Percentiles rank a stretch among this genome's conserved stretches.
These are phyloP conservation scores for Lathronympha strigana DNA, from an alignment of 2,888 invertebrate species.

Conservation along the genomic window DNA sequence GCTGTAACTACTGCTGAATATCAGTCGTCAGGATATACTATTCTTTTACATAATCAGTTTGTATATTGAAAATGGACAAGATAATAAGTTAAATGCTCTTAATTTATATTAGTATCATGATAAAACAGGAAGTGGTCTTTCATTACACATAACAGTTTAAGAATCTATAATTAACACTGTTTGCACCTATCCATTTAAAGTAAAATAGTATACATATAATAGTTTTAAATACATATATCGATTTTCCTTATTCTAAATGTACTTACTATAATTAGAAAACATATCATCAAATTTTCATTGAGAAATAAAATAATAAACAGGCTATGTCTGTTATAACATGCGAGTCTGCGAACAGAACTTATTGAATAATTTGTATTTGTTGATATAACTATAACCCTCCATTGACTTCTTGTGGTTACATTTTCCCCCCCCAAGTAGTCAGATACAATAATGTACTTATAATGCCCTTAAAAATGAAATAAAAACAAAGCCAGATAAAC, in stretches of 20 bases:
- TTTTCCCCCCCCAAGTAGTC: no score
- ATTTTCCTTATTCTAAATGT: constrained; percentile 17
- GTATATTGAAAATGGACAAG: background rate
- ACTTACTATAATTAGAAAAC: constrained; percentile 4
- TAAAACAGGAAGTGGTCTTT: background rate
- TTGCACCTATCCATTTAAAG: constrained; percentile 2
- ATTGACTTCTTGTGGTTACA: background rate
- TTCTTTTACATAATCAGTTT: no score
- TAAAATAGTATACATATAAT: background rate
- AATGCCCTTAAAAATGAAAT: no score
- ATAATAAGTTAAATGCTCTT: background rate
- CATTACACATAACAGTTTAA: background rate
- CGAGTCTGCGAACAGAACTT: no score
- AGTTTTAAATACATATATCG: background rate
- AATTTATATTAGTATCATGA: background rate
- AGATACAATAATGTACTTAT: no score
- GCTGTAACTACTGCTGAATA: no score
- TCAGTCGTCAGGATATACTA: background rate
- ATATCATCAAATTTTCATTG: background rate
- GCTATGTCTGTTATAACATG: constrained; percentile 8
- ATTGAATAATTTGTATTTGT: background rate
- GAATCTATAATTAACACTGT: background rate
- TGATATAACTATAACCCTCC: background rate
- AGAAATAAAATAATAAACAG: constrained; percentile 3
- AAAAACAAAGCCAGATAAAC: no score